Conservation (phyloP, 1,140 invertebrate genomes). For the Sycobia sp. region DNA sequence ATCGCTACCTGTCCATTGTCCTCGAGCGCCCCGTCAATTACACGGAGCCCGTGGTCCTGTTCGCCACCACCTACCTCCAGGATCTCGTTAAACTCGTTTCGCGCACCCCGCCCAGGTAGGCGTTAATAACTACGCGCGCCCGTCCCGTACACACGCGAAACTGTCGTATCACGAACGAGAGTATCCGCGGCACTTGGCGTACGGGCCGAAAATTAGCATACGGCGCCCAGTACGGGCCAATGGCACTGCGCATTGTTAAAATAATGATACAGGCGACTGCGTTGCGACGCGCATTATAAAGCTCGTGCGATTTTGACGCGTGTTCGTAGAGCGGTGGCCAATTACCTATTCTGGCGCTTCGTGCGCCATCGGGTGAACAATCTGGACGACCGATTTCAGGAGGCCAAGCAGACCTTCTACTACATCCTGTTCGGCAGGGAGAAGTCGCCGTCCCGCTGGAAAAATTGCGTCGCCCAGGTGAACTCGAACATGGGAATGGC, state of each 20-base stretch:
- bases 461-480: constrained; percentile 80
- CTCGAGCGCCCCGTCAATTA: constrained; percentile 66
- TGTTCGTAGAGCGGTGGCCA: constrained; percentile 66
- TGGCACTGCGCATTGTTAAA: too few species aligned
- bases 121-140: too few species aligned
- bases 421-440: constrained; percentile 75
- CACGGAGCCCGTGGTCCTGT: constrained; percentile 74
- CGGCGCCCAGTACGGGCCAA: too few species aligned
- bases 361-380: constrained; percentile 85
- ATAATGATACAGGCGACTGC: too few species aligned
- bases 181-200: too few species aligned
- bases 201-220: too few species aligned
- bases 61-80: constrained; percentile 72
- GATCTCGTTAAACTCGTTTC: constrained; percentile 59
- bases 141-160: too few species aligned
- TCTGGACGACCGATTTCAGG: constrained; percentile 77
- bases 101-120: constrained; percentile 54
- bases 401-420: constrained; percentile 70
- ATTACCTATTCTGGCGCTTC: constrained; percentile 87
- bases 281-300: too few species aligned
- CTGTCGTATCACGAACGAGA: too few species aligned
- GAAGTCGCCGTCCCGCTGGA: constrained; percentile 78
- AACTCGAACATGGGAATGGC: constrained; percentile 86
- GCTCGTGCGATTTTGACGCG: too few species aligned
- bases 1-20: constrained; percentile 72